Conservation (phyloP, 2,113 vertebrate genomes). For the Pelusios castaneus region DNA sequence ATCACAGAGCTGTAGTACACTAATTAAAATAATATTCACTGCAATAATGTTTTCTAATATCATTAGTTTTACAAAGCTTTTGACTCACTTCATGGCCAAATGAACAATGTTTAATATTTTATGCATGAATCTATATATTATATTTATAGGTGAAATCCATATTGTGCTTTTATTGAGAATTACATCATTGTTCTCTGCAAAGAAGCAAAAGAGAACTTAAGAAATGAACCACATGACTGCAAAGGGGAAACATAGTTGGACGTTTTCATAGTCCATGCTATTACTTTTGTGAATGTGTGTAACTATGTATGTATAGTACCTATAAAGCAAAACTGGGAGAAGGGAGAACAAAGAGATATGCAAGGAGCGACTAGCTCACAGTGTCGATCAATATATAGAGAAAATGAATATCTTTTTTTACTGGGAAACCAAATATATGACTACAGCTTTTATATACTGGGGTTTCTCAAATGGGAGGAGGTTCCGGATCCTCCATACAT, state of each 20-base stretch:
- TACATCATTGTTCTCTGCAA: neutral
- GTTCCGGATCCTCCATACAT: neutral
- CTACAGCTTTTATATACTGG: neutral
- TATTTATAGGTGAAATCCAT: constrained; percentile 55
- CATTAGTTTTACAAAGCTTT: constrained; percentile 10
- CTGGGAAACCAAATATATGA: rapidly evolving
- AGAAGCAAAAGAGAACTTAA: neutral
- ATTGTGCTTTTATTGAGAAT: neutral
- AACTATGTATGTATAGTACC: neutral
- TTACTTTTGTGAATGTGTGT: neutral
- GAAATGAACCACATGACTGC: neutral
- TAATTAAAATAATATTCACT: constrained; percentile 28
- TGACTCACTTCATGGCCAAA: constrained; percentile 22
- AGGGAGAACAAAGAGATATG: neutral
- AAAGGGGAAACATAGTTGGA: neutral
- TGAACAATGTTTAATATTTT: constrained; percentile 12
- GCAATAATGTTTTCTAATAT: constrained; percentile 39
- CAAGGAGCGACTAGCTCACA: neutral
- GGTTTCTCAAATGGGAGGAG: neutral
- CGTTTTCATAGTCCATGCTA: neutral
- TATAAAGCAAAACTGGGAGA: neutral
- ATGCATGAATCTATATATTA: constrained; percentile 13
- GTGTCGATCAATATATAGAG: neutral
- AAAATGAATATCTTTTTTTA: neutral
- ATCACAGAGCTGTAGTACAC: neutral